Evolutionary conservation across 2,888 invertebrate species (phyloP).

Genomic region (Acronicta aceris): DNA sequence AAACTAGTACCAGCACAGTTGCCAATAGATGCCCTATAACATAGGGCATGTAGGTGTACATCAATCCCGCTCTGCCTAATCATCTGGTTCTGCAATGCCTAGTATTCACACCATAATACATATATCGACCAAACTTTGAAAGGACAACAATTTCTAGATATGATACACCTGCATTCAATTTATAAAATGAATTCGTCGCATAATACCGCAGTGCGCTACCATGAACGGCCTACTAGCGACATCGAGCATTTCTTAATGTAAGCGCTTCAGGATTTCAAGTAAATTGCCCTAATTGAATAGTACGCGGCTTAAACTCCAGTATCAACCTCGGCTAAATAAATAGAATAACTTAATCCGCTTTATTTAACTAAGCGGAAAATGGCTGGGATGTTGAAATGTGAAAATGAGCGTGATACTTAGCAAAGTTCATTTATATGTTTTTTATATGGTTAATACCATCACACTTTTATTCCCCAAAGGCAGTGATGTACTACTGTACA

Average conservation of each 20-base stretch:
- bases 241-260: constrained; percentile 27
- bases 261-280: constrained; percentile 26
- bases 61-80: too few relatives aligned
- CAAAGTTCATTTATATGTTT: not conserved
- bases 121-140: too few relatives aligned
- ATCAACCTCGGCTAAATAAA: constrained; percentile 42
- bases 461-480: too few relatives aligned
- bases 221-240: constrained; percentile 3
- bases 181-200: constrained; percentile 5
- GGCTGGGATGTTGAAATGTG: constrained; percentile 20
- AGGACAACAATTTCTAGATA: too few relatives aligned
- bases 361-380: constrained; percentile 38
- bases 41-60: too few relatives aligned
- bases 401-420: constrained; percentile 25
- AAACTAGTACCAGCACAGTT: too few relatives aligned
- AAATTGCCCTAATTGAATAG: constrained; percentile 49
- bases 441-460: too few relatives aligned
- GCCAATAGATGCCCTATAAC: too few relatives aligned
- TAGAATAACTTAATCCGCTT: constrained; percentile 44
- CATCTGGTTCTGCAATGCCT: too few relatives aligned
- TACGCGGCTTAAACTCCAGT: constrained; percentile 20
- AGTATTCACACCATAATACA: too few relatives aligned
- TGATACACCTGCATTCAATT: not conserved
- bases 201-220: constrained; percentile 47
- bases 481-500: too few relatives aligned